Conservation (phyloP, 2,888 invertebrate genomes). For the Amphiduros pacificus region DNA sequence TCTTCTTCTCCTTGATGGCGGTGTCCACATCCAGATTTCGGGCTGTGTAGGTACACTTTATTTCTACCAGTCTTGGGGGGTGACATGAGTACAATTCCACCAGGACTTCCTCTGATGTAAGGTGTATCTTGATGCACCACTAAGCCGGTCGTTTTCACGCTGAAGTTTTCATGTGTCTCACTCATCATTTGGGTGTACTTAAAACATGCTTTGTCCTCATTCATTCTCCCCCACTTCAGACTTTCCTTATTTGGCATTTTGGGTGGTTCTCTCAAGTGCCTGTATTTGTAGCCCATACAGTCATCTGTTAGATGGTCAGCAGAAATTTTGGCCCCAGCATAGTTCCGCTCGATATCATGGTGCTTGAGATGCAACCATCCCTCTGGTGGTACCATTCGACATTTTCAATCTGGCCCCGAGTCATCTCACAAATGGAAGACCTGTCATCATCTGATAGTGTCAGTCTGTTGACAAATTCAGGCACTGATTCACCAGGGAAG, state of each 20-base stretch:
- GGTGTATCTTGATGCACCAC: not conserved
- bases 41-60: slow-evolving; percentile 12
- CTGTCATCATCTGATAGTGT: not conserved
- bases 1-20: no score
- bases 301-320: not conserved
- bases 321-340: not conserved
- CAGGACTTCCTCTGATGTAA: slow-evolving; percentile 19
- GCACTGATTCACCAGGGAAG: not conserved
- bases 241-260: not conserved
- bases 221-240: not conserved
- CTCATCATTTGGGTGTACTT: not conserved
- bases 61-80: slow-evolving; percentile 12
- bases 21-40: no score
- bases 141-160: not conserved
- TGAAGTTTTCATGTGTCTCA: not conserved
- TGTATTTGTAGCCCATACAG: not conserved
- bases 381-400: slow-evolving; percentile 1
- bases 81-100: slow-evolving; percentile 16
- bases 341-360: not conserved
- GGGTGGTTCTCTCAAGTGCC: not conserved
- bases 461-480: no score
- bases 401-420: not conserved
- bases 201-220: not conserved
- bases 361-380: not conserved
- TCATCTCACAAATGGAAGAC: not conserved